Base-by-base conservation (phyloP, 2,888 invertebrate genomes). In the Anodontia alba region DNA sequence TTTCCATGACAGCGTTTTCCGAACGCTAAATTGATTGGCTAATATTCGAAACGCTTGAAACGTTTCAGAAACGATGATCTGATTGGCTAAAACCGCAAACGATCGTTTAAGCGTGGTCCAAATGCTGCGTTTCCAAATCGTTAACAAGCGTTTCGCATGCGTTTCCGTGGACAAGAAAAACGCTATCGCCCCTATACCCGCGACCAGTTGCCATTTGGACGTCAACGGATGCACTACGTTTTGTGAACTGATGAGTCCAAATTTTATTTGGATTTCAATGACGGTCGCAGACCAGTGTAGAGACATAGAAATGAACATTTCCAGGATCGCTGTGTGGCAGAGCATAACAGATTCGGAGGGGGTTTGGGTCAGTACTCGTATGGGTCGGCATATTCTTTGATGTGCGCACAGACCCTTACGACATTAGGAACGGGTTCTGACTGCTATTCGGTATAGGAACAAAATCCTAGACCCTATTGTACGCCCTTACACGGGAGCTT, bases 371-470 rank as follows among this genome's bases (percentile, higher is more conserved):
- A 10, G 29, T 57, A 7, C 26, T 57, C 1, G 57, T 57, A 20
- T 26, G 57, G 57, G 57, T 3, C 29, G 57, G 29, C 57, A 72
- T 82, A 5, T 72, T 76, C 43, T 71, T 38, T 23, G 70, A 73
- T 26, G 26, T 23, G 2, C 7, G 10, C 10, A 57, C 57, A 8
- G 57, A 26, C 57, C 20, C 29, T 26, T 29, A 57, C 57, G 29
- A 26, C 29, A 8, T 57, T 29, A 26, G 29, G 20, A 57, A 57
- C 57, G 57, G 57, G 29, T 5, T 1, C 5, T 57, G 7, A 57
- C 3, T 29, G 57, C 26, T 57, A 29, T 10, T 8, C 57, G 29
- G 23, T 57, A 57, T 29, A 57, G 26, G 29, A 17, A 57, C 20
- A 29, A 57, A 17, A 57, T 57, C 5, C 57, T 57, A 3, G 29